Base-by-base conservation (phyloP, 2,113 vertebrate genomes). In the Hucho hucho region DNA sequence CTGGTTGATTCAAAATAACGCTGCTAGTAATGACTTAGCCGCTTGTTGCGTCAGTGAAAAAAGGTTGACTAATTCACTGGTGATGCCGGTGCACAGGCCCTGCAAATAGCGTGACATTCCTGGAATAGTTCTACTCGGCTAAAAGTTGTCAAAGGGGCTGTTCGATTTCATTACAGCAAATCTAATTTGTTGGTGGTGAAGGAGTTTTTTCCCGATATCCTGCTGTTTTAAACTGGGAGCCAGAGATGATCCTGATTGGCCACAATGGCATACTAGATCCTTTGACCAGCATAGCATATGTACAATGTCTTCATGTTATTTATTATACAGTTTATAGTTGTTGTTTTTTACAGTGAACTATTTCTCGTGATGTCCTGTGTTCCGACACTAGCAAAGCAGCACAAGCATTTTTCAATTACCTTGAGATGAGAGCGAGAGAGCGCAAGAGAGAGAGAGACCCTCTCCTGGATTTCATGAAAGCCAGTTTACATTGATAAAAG, bases 111-210 rank as follows among this genome's bases (percentile, higher is more conserved):
- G 59, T 4, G 20, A 72, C 74, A 79, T 83, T 76, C 70, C 46
- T 66, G 3, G 29, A 69, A 73, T 58, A 73, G 61, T 69, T 72
- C 9, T 18, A 12, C 46, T 22, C n/a, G 61, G 53, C 64, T 66
- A 77, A 70, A 72, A 74, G 61, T 66, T 64, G 72, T 68, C 28
- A 46, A 59, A 64, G 58, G 56, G 26, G 68, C 73, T 46, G 24
- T 46, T 70, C 16, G 20, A 71, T 78, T 85, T 26, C 67, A 25
- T 78, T 74, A 64, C 25, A 26, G 37, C 63, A 74, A 76, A 76
- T 81, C 26, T 67, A 58, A 84, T 78, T 81, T 63, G 72, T 24
- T 56, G 49, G 1, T 22, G 2, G 49, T 16, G 26, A 49, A 69
- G 56, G n/a, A 69, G 56, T 73, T 74, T 64, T 43, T 47, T 14